Evolutionary conservation across 2,113 vertebrate species (phyloP).

Genomic region (Motacilla alba): DNA sequence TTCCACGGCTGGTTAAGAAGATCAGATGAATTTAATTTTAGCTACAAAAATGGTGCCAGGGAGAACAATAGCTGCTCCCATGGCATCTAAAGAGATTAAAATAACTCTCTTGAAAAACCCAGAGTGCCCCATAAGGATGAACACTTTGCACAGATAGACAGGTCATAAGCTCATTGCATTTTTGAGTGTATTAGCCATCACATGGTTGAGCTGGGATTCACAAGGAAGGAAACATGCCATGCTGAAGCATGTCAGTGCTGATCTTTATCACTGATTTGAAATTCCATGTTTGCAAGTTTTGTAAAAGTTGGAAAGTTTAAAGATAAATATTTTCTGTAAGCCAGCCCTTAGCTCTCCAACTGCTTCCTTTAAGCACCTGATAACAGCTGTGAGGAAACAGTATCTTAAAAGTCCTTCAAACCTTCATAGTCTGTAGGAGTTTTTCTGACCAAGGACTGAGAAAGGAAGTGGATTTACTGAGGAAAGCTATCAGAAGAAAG

Average conservation of each 20-base stretch:
- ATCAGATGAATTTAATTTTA: slow-evolving; percentile 7
- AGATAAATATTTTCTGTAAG: background rate
- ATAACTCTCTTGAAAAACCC: slow-evolving; percentile 36
- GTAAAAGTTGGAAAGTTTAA: background rate
- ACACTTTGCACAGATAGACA: background rate
- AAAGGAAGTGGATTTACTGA: background rate
- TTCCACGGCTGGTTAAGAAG: background rate
- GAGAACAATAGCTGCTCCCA: slow-evolving; percentile 49
- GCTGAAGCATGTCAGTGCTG: background rate
- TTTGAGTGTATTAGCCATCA: slow-evolving; percentile 45
- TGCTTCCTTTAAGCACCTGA: background rate
- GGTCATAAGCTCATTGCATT: slow-evolving; percentile 49
- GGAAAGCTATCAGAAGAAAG: background rate
- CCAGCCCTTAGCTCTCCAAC: background rate
- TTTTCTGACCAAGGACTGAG: background rate
- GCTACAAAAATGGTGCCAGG: slow-evolving; percentile 32
- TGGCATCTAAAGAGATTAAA: slow-evolving; percentile 60
- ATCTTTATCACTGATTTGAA: background rate
- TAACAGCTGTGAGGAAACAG: background rate
- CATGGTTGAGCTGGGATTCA: background rate
- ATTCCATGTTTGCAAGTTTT: background rate
- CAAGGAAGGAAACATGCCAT: slow-evolving; percentile 1
- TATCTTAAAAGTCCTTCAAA: background rate
- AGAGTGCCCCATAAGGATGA: slow-evolving; percentile 32
- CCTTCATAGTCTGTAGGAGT: background rate